Evolutionary conservation across 2,888 invertebrate genomes (phyloP), one percentile per base, ranked within the genome.

Genomic region (Ptychoptera contaminata): DNA sequence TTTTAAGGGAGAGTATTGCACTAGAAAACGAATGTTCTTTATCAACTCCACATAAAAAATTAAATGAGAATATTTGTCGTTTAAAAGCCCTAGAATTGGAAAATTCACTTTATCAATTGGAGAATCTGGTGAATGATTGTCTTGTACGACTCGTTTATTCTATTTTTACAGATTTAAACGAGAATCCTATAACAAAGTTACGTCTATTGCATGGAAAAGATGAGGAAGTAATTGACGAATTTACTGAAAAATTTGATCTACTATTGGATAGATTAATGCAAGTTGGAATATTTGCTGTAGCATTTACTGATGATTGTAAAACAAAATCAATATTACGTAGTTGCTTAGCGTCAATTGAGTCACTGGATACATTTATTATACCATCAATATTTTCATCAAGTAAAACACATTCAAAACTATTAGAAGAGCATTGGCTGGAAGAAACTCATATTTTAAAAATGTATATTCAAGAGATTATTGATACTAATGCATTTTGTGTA

Each of bases 231-330:
- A 32, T 37, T 0, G 64, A 65, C 50, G 59, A 58, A 31, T 49
- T 56, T 2, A 61, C 63, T 45, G 62, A 63, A 2, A 61, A 63
- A 47, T 65, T 65, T 46, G 65, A 65, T 56, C 58, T 62, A 1
- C 62, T 64, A 45, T 50, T 63, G 3, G 65, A 65, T 52, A 56
- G 64, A 3, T 56, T 59, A 11, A 58, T 59, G 1, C 65, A 63
- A 50, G 62, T 65, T 42, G 65, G 65, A 1, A 51, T 60, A 14
- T 64, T 63, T 54, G 62, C 63, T 0, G 58, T 61, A 42, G 55
- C 58, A 0, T 61, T 60, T 48, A 56, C 61, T 0, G 55, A 59
- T 1, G 59, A 54, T 47, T 42, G 56, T 0, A 59, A 59, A 52
- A 52, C 55, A 4, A 58, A 57, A 51, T 63, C 61, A 3, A 50